Conservation (phyloP, 2,797 vertebrate genomes). For the Acanthopagrus latus region DNA sequence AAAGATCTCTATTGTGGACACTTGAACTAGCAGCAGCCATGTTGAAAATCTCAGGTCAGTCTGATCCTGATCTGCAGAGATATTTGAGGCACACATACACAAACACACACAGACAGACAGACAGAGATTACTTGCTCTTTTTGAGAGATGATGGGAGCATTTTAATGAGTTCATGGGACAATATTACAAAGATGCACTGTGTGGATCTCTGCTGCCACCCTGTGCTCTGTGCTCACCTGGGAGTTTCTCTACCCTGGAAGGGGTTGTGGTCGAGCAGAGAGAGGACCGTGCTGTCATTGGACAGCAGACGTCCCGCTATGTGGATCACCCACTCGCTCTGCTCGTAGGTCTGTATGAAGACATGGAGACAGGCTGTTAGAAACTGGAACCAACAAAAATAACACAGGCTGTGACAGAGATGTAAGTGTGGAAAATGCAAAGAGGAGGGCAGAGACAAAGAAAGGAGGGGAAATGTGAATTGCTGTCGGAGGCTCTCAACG, state of each 20-base stretch:
- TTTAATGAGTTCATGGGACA: background rate
- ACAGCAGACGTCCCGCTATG: constrained; percentile 92
- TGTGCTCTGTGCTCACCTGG: constrained; percentile 84
- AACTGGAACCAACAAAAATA: background rate
- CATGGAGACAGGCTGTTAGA: background rate
- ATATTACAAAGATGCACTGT: background rate
- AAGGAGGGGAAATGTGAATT: background rate
- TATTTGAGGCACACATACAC: too few species aligned
- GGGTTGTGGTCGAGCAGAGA: constrained; percentile 91
- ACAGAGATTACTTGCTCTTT: too few species aligned
- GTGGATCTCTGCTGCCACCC: background rate
- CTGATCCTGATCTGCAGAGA: too few species aligned
- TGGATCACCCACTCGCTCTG: constrained; percentile 97
- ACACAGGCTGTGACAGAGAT: background rate
- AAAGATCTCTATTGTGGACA: too few species aligned
- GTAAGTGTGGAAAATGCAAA: background rate
- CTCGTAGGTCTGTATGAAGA: constrained; percentile 91
- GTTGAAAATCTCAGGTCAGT: too few species aligned
- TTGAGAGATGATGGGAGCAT: background rate
- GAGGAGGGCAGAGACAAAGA: background rate
- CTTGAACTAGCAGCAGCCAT: too few species aligned
- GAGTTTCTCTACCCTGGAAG: constrained; percentile 84
- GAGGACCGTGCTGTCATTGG: constrained; percentile 87
- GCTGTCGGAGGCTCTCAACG: background rate
- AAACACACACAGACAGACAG: too few species aligned